These are phyloP conservation scores for Hypolimnas misippus DNA, from an alignment of 2,888 invertebrate genomes.

Conservation along the genomic window DNA sequence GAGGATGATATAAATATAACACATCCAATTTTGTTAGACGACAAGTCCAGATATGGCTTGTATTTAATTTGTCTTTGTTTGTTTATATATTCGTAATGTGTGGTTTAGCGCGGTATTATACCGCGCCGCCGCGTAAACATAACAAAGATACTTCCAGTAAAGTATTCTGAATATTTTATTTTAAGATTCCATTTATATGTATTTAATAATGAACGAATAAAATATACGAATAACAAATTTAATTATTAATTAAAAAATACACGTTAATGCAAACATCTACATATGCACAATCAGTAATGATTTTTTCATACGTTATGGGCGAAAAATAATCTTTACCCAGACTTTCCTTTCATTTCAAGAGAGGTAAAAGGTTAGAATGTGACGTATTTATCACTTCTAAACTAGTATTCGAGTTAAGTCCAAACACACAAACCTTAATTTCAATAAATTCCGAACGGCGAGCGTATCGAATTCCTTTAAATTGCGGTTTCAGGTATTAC, in stretches of 20 bases:
- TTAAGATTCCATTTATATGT: too few species aligned
- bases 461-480: conserved; percentile 28
- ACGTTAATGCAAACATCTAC: too few species aligned
- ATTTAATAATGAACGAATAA: too few species aligned
- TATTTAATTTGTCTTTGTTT: not conserved
- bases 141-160: too few species aligned
- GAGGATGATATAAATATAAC: not conserved
- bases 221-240: too few species aligned
- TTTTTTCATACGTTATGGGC: too few species aligned
- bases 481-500: conserved; percentile 30
- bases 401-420: conserved; percentile 16
- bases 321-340: not conserved
- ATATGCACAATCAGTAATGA: too few species aligned
- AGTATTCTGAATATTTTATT: too few species aligned
- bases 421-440: conserved; percentile 27
- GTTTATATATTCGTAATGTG: not conserved
- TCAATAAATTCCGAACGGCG: conserved; percentile 24
- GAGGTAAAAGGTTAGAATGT: not conserved
- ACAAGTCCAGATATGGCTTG: not conserved
- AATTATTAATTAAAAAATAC: too few species aligned
- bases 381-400: not conserved
- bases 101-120: too few species aligned
- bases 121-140: too few species aligned
- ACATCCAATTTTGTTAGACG: not conserved
- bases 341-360: too few species aligned